A percentile compares a stretch with the other conserved stretches of the same genome.
Evolutionary conservation across 1,140 invertebrate species (phyloP).

Genomic region (Lamellibrachia luymesi): DNA sequence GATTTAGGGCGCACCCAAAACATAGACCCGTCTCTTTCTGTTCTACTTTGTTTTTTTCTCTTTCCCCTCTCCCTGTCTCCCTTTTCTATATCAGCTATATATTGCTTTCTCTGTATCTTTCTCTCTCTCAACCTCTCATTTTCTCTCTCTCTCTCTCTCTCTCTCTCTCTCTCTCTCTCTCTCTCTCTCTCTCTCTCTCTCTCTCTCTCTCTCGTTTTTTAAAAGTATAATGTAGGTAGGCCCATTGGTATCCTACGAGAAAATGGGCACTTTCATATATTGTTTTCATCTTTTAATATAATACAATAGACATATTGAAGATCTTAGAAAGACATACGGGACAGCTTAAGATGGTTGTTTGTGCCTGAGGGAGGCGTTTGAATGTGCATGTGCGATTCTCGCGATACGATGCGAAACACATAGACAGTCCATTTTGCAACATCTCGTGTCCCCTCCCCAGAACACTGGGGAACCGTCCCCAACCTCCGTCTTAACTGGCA

Average conservation of each 20-base stretch:
- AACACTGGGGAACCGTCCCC: background rate
- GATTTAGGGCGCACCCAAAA: background rate
- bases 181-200: background rate
- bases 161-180: constrained; percentile 6
- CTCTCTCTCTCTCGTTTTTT: background rate
- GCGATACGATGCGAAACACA: no score
- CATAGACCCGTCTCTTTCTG: background rate
- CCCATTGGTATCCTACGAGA: no score
- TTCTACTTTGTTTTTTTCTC: background rate
- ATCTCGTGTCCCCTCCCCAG: background rate
- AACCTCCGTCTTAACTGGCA: background rate
- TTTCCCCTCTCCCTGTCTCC: background rate
- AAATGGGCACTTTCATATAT: no score
- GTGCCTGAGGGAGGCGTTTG: no score
- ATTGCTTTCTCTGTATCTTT: background rate
- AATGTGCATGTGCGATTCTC: no score
- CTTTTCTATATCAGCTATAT: background rate
- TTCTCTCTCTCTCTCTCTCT: background rate
- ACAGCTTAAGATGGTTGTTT: no score
- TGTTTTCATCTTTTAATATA: no score
- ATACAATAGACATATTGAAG: no score
- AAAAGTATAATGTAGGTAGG: no score
- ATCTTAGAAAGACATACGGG: no score
- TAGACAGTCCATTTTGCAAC: no score
- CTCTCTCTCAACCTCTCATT: background rate